Percentiles rank a stretch among this genome's conserved stretches.
These are phyloP conservation scores for Caenorhabditis panamensis DNA, from an alignment of 2,888 invertebrate genomes.

Conservation along the genomic window DNA sequence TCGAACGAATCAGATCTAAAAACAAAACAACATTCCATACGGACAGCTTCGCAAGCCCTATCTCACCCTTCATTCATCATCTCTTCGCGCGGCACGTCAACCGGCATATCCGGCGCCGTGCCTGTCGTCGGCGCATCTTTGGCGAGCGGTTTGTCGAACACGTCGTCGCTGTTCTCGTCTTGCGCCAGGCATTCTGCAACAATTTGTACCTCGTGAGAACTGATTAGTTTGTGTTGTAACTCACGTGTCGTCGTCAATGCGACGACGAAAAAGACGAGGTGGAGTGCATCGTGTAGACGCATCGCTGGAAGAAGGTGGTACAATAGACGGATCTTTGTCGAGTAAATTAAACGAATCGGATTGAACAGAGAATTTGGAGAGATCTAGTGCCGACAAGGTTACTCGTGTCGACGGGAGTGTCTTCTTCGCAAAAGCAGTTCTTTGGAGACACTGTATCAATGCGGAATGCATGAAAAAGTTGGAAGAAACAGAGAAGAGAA, in stretches of 20 bases:
- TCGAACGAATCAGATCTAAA: slow-evolving; percentile 45
- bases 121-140: slow-evolving; percentile 15
- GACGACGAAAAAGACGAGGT: slow-evolving; percentile 2
- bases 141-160: slow-evolving; percentile 35
- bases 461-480: no score
- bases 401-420: neutral
- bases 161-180: slow-evolving; percentile 48
- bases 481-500: slow-evolving; percentile 1
- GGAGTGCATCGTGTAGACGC: slow-evolving; percentile 21
- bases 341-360: neutral
- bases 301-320: slow-evolving; percentile 38
- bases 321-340: slow-evolving; percentile 5
- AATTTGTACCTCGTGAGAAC: neutral
- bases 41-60: no score
- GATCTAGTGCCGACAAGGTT: neutral
- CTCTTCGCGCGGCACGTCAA: slow-evolving; percentile 36
- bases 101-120: slow-evolving; percentile 3
- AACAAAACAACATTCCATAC: neutral
- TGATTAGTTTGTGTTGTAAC: slow-evolving; percentile 10
- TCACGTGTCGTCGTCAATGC: slow-evolving; percentile 33
- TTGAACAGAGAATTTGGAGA: neutral
- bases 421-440: neutral
- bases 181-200: slow-evolving; percentile 33
- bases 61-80: slow-evolving; percentile 46
- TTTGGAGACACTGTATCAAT: no score